Conservation (phyloP, 2,797 vertebrate species). For the Anomalospiza imberbis region DNA sequence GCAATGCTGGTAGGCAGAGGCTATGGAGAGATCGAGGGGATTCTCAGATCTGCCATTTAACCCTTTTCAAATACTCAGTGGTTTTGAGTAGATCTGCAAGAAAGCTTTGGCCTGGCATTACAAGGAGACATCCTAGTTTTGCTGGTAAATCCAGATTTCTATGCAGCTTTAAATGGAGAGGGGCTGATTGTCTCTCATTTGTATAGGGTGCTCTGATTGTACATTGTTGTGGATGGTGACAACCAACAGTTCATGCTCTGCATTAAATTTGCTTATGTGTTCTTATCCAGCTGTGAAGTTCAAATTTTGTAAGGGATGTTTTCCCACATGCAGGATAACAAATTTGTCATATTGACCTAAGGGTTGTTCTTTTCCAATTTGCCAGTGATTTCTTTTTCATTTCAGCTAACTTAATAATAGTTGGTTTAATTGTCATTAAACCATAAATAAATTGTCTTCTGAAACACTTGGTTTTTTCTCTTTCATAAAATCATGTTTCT, state of each 20-base stretch:
- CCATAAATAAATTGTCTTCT: conserved; percentile 21
- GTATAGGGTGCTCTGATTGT: not conserved
- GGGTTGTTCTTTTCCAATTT: conserved; percentile 32
- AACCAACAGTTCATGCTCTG: conserved; percentile 10
- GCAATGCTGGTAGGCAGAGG: conserved; percentile 46
- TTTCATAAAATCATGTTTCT: not conserved
- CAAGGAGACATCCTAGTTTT: not conserved
- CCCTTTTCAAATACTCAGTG: conserved; percentile 11
- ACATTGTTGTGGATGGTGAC: not conserved
- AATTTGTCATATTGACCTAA: conserved; percentile 32
- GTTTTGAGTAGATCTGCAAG: not conserved
- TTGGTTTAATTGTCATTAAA: not conserved
- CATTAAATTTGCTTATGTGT: conserved; percentile 29
- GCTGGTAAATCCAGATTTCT: conserved; percentile 8
- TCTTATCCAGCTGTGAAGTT: conserved; percentile 38
- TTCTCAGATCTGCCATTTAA: conserved; percentile 31
- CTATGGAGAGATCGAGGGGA: not conserved
- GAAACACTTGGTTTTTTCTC: not conserved
- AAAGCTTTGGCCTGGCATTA: not conserved
- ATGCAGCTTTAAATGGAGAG: not conserved
- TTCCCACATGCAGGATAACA: conserved; percentile 6
- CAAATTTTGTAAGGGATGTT: conserved; percentile 20
- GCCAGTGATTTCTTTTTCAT: conserved; percentile 17
- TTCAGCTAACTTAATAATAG: conserved; percentile 35
- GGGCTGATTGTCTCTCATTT: not conserved